These are phyloP conservation scores for Aurelia coerulea DNA, from an alignment of 30 jellyfish, hydroid and myxozoan species.

Conservation along the genomic window DNA sequence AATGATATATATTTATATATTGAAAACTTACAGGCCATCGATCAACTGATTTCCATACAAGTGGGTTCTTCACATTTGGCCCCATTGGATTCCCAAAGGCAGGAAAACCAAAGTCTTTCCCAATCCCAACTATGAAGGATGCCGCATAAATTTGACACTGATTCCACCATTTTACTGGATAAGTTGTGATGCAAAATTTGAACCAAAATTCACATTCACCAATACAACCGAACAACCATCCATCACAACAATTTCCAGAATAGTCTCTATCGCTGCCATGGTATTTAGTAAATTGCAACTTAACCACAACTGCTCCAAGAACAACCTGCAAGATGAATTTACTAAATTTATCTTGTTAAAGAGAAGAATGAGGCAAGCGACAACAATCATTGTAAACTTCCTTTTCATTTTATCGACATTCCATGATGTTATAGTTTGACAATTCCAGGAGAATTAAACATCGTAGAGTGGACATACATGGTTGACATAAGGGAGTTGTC, in stretches of 20 bases:
- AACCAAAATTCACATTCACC: conserved; percentile 88
- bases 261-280: conserved; percentile 53
- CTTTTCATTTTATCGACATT: too few relatives aligned
- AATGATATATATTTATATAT: too few relatives aligned
- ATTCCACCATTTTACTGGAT: conserved; percentile 48
- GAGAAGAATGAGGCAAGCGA: too few relatives aligned
- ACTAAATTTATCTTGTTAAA: too few relatives aligned
- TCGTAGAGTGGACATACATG: too few relatives aligned
- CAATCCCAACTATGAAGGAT: conserved; percentile 57
- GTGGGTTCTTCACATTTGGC: conserved; percentile 55
- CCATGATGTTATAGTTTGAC: too few relatives aligned
- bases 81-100: conserved; percentile 76
- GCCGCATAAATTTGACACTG: conserved; percentile 31
- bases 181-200: conserved; percentile 71
- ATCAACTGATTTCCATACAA: conserved; percentile 19
- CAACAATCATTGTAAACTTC: too few relatives aligned
- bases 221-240: conserved; percentile 40
- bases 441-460: too few relatives aligned
- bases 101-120: conserved; percentile 58
- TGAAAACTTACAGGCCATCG: conserved; percentile 61
- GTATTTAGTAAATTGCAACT: conserved; percentile 20
- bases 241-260: conserved; percentile 81
- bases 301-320: conserved; percentile 37
- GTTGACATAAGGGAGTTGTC: too few relatives aligned
- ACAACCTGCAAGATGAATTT: background rate